Conservation (phyloP, 2,797 vertebrate genomes). For the Arremon aurantiirostris region DNA sequence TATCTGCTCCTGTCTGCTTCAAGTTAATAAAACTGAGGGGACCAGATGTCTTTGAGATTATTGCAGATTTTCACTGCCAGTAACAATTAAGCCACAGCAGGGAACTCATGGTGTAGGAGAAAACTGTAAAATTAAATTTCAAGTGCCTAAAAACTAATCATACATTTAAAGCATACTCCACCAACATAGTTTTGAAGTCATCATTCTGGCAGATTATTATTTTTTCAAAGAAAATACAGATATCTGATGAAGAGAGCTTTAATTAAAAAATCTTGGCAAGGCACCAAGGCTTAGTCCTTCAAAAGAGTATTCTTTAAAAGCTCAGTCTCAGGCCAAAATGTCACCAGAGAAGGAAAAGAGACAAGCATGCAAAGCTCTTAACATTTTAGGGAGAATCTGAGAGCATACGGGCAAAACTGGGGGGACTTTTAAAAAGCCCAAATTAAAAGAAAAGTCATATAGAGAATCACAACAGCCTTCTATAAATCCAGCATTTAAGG, state of each 20-base stretch:
- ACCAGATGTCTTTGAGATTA: neutral
- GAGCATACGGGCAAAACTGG: neutral
- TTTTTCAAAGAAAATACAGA: neutral
- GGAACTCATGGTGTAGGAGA: neutral
- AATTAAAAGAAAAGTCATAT: neutral
- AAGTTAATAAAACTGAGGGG: neutral
- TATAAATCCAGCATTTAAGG: neutral
- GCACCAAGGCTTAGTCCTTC: neutral
- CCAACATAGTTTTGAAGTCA: neutral
- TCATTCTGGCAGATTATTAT: neutral
- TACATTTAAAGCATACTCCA: neutral
- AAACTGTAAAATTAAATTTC: neutral
- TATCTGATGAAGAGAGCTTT: neutral
- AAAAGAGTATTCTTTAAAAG: neutral
- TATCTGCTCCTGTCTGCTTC: neutral
- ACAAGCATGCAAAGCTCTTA: neutral
- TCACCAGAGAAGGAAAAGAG: neutral
- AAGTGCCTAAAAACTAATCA: neutral
- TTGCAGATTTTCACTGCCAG: neutral
- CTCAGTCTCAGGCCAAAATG: neutral
- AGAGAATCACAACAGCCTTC: neutral
- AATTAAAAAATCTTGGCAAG: neutral
- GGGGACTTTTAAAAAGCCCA: neutral
- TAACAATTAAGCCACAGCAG: constrained; percentile 4
- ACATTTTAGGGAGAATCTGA: neutral